Base-by-base conservation (phyloP, 2,888 invertebrate species). In the Melanostoma mellinum region DNA sequence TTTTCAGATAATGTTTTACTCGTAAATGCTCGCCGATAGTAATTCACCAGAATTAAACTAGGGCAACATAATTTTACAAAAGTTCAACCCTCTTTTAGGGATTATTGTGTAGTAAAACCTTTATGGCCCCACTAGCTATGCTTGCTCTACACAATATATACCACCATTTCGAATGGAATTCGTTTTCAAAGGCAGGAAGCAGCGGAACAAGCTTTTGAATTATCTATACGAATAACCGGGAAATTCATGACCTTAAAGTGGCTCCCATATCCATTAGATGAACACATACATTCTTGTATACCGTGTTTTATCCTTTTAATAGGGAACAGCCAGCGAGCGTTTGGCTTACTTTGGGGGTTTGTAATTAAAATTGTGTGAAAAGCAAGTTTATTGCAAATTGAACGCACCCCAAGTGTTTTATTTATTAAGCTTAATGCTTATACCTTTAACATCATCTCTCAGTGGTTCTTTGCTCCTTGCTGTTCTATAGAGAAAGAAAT, bases 11-110 rank as follows among this genome's bases (percentile, higher is more conserved):
- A 44, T 46, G 67, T 32, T 42, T 50, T 46, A 9, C 48, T 36
- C 35, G 4, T 30, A 73, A 73, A 65, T 52, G 36, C 42, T 63
- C n/a, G 4, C 5, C 33, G n/a, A 50, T 35, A 72, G 72, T 72
- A 76, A 68, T 81, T 76, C 67, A 76, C 72, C 42, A 38, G 76
- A 72, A 76, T 44, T 68, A 61, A 81, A 76, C 32, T 76, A 61
- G 81, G 72, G 72, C 67, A 81, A 50, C 71, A 72, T 68, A 53
- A 63, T 71, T 80, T 75, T 35, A 52, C 33, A 65, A 65, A 61
- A 52, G 44, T 5, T 6, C 42, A 44, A 50, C 38, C 48, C 10
- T 9, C 20, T 48, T 53, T 58, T 30, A 30, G 20, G 30, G 58
- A 46, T 4, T 20, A 35, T 46, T 4, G 9, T 10, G 35, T 30